These are phyloP conservation scores for Arnoldichthys spilopterus DNA, from an alignment of 2,797 vertebrate species.

Conservation along the genomic window DNA sequence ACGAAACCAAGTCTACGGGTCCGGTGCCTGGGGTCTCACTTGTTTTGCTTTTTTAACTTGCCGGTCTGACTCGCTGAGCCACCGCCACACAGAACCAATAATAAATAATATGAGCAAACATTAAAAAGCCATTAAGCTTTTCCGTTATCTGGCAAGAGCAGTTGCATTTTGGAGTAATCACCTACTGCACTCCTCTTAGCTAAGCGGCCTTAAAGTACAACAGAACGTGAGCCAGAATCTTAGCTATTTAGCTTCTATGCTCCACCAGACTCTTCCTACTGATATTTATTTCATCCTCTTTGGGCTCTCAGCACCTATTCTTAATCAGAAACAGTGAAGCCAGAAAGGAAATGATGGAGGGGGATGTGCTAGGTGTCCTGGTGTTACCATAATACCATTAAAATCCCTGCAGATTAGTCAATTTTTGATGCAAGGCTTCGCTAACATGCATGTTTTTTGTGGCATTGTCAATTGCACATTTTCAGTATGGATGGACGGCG, in stretches of 20 bases:
- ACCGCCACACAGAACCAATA: background rate
- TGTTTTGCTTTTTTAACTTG: background rate
- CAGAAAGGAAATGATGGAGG: background rate
- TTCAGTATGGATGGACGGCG: background rate
- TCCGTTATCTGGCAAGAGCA: background rate
- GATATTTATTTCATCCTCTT: background rate
- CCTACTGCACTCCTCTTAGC: background rate
- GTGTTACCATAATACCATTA: constrained; percentile 1
- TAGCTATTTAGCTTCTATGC: background rate
- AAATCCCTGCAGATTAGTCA: constrained; percentile 1
- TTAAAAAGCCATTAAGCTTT: background rate
- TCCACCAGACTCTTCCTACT: background rate
- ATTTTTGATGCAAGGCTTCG: background rate
- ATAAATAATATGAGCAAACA: background rate
- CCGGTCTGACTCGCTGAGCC: background rate
- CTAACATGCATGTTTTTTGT: background rate
- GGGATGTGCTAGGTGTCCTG: background rate
- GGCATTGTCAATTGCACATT: background rate
- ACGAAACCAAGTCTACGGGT: background rate
- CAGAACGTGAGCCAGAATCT: background rate
- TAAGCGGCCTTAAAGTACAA: background rate
- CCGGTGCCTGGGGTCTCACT: background rate
- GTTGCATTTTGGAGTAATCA: background rate
- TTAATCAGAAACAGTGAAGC: constrained; percentile 6
- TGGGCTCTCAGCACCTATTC: background rate